A percentile compares a stretch with the other conserved stretches of the same genome.
Evolutionary conservation across 2,113 vertebrate species (phyloP).

Genomic region (Noctilio leporinus): DNA sequence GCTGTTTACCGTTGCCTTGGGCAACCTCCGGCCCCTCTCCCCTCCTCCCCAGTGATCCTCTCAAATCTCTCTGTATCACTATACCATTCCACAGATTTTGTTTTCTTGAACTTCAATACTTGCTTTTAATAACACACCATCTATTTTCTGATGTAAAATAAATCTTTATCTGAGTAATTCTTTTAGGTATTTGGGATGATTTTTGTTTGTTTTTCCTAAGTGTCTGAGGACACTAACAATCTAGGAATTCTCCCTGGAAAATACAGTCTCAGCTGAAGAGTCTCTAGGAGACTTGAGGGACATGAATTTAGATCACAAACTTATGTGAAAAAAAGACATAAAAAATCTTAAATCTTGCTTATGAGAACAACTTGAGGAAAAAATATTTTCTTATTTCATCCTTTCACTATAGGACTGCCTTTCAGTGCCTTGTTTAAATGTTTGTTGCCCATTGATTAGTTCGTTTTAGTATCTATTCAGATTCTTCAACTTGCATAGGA

Average conservation of each 20-base stretch:
- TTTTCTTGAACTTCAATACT: too few relatives aligned
- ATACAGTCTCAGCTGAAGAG: background rate
- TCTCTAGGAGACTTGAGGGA: background rate
- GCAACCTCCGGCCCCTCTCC: too few relatives aligned
- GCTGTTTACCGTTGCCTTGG: too few relatives aligned
- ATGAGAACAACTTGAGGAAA: background rate
- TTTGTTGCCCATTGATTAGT: background rate
- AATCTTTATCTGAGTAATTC: background rate
- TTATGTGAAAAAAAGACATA: background rate
- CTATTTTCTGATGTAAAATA: background rate
- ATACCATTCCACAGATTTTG: too few relatives aligned
- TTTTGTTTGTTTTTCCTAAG: background rate
- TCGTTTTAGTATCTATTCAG: background rate
- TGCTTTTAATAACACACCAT: too few relatives aligned
- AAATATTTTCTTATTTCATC: background rate
- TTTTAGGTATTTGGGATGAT: background rate
- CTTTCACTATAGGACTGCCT: background rate
- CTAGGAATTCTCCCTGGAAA: background rate
- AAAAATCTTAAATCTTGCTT: background rate
- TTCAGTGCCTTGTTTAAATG: background rate
- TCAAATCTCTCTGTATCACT: too few relatives aligned
- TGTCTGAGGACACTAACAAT: background rate
- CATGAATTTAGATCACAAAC: background rate
- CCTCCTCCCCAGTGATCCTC: too few relatives aligned
- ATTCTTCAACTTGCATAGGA: background rate